Base-by-base conservation (phyloP, 2,888 invertebrate species). In the Leptopilina drosophilae region DNA sequence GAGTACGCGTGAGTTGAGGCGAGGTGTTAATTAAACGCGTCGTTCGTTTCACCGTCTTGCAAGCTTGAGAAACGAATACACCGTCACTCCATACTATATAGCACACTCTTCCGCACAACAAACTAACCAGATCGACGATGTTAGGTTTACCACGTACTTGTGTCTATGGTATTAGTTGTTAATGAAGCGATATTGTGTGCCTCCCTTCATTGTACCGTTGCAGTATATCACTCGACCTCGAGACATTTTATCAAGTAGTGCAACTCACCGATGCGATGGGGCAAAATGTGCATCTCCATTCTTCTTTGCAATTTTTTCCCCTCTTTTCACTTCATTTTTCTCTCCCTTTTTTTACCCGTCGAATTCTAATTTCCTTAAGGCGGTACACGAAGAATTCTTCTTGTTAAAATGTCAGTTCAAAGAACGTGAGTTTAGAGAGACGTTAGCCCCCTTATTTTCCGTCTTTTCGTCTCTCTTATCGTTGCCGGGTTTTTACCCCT, bases 301-400 rank as follows among this genome's bases (percentile, higher is more conserved):
- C n/a, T 15, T n/a, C 12, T 76, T 42, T 8, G 7, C 7, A 42
- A 42, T 42, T 8, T 42, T 42, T 42, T 20, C 20, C 20, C 20
- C 20, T 20, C 1, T 42, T 8, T 42, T 42, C 42, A 6, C 1
- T 42, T 42, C 8, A 42, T 26, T 46, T 15, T 59, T 59, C 59
- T 6, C 7, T 42, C 5, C 42, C 8, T 42, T 42, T 42, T 42
- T 42, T 8, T 42, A 12, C 80, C 77, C 77, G 80, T 62, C 82
- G 84, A 84, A 84, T 84, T 82, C 80, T 85, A 84, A 84, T 84
- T 86, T 84, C 80, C 85, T 81, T 80, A 82, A 49, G 64, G 80
- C 81, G 64, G 64, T 75, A 78, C 80, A 82, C 80, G 80, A 79
- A 65, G 78, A 75, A 66, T 77, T 66, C 79, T 77, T 69, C 78